These are phyloP conservation scores for Pristionchus maxplancki DNA, from an alignment of 2,888 invertebrate species.

Conservation along the genomic window DNA sequence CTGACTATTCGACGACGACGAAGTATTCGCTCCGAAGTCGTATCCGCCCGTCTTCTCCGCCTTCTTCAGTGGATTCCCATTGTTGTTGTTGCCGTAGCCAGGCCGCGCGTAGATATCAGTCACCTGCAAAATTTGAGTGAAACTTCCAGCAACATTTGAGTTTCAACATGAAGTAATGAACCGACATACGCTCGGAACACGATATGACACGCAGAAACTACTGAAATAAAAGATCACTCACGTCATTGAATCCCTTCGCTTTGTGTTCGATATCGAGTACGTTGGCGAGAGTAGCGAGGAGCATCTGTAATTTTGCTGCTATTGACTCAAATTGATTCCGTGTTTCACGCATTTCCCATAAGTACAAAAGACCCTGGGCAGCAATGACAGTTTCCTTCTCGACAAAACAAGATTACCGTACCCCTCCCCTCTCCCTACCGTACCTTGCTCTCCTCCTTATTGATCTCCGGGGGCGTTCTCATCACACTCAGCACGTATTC, in stretches of 20 bases:
- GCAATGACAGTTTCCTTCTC: not conserved
- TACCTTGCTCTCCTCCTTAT: constrained; percentile 23
- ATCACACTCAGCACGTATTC: constrained; percentile 70
- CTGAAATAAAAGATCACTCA: constrained; percentile 10
- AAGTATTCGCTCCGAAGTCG: constrained; percentile 34
- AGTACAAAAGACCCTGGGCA: not conserved
- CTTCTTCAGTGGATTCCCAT: constrained; percentile 20
- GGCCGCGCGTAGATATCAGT: not conserved
- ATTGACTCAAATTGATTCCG: no score
- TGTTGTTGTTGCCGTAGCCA: not conserved
- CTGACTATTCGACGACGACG: not conserved
- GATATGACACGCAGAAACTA: no score
- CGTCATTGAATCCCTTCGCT: constrained; percentile 52
- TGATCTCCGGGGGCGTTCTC: constrained; percentile 55
- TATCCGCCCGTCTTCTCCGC: not conserved
- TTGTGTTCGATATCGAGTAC: constrained; percentile 54
- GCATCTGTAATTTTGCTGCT: constrained; percentile 50
- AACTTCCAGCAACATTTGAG: no score
- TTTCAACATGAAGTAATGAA: no score
- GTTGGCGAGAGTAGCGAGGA: constrained; percentile 49
- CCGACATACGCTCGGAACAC: no score
- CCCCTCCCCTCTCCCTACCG: not conserved
- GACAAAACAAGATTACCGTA: not conserved
- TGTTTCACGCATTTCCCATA: no score
- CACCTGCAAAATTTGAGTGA: no score